These are phyloP conservation scores for Propithecus coquereli DNA, from an alignment of 2,113 vertebrate species.

Conservation along the genomic window DNA sequence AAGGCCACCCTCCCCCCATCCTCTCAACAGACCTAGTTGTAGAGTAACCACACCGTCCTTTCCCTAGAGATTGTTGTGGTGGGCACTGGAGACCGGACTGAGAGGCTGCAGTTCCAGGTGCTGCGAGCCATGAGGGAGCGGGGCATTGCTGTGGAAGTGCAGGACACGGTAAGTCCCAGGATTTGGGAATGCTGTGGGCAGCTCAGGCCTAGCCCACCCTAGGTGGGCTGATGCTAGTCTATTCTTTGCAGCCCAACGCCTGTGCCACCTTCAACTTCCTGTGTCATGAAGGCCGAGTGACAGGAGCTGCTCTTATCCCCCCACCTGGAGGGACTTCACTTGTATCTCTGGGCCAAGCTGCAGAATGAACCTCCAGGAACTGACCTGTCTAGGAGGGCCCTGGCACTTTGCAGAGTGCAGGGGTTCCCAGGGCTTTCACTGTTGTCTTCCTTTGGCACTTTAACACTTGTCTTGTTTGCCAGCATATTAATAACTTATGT, in stretches of 20 bases:
- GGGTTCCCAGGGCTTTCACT: not conserved
- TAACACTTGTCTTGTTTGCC: not conserved
- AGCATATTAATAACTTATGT: not conserved
- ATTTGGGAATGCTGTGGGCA: not conserved
- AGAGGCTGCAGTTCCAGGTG: slow-evolving; percentile 83
- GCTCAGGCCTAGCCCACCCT: accelerated
- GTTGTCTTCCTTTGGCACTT: not conserved
- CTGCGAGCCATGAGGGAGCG: slow-evolving; percentile 85
- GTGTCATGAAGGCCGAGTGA: slow-evolving; percentile 84
- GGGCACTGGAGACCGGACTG: slow-evolving; percentile 90
- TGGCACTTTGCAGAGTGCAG: not conserved
- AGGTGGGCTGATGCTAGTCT: not conserved
- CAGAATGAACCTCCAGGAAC: not conserved
- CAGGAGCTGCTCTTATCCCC: slow-evolving; percentile 93
- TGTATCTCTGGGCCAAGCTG: not conserved
- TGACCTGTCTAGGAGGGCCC: not conserved
- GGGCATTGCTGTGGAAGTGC: slow-evolving; percentile 94
- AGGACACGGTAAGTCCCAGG: slow-evolving; percentile 90
- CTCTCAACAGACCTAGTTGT: too few relatives aligned
- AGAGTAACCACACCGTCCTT: not conserved
- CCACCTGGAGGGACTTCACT: slow-evolving; percentile 67
- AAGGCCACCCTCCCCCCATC: not conserved
- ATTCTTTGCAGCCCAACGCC: slow-evolving; percentile 89
- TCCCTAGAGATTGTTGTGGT: slow-evolving; percentile 92
- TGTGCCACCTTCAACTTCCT: slow-evolving; percentile 98